These are phyloP conservation scores for Pogonomyrmex californicus DNA, from an alignment of 1,140 invertebrate genomes.

Conservation along the genomic window DNA sequence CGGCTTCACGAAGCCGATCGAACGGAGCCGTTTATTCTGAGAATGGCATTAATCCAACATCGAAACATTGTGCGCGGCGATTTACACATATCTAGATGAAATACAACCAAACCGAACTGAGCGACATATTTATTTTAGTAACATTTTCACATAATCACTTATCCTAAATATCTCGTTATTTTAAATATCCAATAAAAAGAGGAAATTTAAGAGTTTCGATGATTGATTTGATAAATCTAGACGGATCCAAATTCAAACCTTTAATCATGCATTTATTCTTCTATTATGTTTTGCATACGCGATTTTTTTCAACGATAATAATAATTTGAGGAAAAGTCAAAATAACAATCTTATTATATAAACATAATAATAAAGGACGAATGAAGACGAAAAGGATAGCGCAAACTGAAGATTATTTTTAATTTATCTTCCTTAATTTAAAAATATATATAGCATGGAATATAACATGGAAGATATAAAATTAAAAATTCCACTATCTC, in stretches of 20 bases:
- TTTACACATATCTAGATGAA: not conserved
- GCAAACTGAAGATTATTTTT: not conserved
- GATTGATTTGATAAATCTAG: not conserved
- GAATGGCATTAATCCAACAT: conserved; percentile 48
- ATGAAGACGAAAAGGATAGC: not conserved
- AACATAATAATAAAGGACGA: not conserved
- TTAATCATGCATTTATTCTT: too few species aligned
- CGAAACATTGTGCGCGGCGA: conserved; percentile 23
- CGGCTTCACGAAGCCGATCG: not conserved
- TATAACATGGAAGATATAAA: not conserved
- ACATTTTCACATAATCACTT: not conserved
- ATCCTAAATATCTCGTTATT: not conserved
- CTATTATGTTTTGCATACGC: too few species aligned
- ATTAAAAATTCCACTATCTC: not conserved
- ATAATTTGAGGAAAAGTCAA: not conserved
- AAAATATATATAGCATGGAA: not conserved
- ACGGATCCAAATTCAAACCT: too few species aligned
- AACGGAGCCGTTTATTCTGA: conserved; percentile 42
- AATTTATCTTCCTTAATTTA: not conserved
- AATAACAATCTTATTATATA: not conserved
- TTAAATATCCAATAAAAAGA: not conserved
- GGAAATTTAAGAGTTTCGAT: not conserved
- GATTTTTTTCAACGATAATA: not conserved
- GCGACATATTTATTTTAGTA: conserved; percentile 2
- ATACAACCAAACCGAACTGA: not conserved